phyloP scores from a whole-genome alignment of 2,797 vertebrate species.

The Crypturellus tataupa region DNA sequence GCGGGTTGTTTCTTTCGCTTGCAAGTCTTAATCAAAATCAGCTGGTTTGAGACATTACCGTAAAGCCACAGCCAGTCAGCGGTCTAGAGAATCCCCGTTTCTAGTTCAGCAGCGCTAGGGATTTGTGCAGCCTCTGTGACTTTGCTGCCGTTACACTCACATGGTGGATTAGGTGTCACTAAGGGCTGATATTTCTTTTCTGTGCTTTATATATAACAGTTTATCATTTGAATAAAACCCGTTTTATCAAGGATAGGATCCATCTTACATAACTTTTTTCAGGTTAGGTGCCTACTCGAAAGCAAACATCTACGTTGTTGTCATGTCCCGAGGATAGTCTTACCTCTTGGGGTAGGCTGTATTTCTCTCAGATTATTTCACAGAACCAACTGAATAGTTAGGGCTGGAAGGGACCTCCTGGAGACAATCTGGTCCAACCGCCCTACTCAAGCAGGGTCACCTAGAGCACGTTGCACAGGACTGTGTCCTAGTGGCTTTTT shows the following conservation, averaged over 20 bases:
- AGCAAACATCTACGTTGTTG: not conserved
- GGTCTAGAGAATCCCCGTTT: not conserved
- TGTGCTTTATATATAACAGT: not conserved
- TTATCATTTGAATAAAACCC: not conserved
- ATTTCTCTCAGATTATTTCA: not conserved
- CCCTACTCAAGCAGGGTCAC: no score
- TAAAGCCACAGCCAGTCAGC: slow-evolving; percentile 7
- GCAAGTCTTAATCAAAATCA: slow-evolving; percentile 39
- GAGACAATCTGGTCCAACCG: no score
- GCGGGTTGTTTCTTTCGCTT: slow-evolving; percentile 35
- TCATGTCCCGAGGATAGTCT: not conserved
- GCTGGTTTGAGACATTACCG: not conserved
- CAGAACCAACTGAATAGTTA: no score
- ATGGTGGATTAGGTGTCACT: not conserved
- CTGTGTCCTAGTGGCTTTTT: no score
- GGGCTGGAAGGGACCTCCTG: no score
- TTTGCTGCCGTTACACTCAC: not conserved
- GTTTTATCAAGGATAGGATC: not conserved
- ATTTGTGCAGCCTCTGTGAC: not conserved
- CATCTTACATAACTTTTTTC: not conserved
- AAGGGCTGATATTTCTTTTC: not conserved
- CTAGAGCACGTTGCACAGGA: no score
- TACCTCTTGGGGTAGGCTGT: not conserved
- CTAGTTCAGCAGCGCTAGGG: slow-evolving; percentile 11
- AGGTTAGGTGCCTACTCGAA: not conserved